Base-by-base conservation (phyloP, 2,888 invertebrate genomes). In the Ischnura elegans region DNA sequence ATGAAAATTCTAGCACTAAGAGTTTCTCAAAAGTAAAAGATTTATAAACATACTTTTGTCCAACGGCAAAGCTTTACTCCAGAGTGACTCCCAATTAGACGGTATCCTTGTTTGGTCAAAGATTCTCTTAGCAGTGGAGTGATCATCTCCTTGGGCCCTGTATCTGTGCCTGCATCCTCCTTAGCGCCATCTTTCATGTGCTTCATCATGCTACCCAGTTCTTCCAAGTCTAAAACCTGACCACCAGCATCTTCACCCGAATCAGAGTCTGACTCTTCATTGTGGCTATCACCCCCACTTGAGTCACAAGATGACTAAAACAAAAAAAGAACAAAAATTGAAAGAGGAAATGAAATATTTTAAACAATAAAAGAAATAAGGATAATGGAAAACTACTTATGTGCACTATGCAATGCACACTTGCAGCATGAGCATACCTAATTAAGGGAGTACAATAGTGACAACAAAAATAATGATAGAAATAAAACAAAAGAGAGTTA, bases 1-100 rank as follows among this genome's bases (percentile, higher is more conserved):
- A n/a, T n/a, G n/a, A n/a, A n/a, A n/a, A n/a, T n/a, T n/a, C n/a
- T n/a, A n/a, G n/a, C n/a, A n/a, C n/a, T n/a, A n/a, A n/a, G n/a
- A n/a, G n/a, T n/a, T n/a, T n/a, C n/a, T n/a, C n/a, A n/a, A n/a
- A n/a, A n/a, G n/a, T n/a, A n/a, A n/a, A 19, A 51, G 4, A 1
- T 51, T 6, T 51, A 8, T 51, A 51, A 19, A 61, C 42, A 90
- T 94, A 96, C 96, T 95, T 97, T 97, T 2, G 97, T 97, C 97
- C 97, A 97, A 13, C 97, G 95, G 95, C 97, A 97, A 76, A 97
- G 95, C 95, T 97, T 97, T 10, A 97, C 97, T 25, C 97, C 97
- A 2, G 97, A 97, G 95, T 97, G 97, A 66, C 96, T 95, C 4
- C 97, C 97, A 94, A 97, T 96, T 45, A 97, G 95, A 94, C 96